phyloP scores from a whole-genome alignment of 2,797 vertebrate genomes.

The Pampus argenteus region DNA sequence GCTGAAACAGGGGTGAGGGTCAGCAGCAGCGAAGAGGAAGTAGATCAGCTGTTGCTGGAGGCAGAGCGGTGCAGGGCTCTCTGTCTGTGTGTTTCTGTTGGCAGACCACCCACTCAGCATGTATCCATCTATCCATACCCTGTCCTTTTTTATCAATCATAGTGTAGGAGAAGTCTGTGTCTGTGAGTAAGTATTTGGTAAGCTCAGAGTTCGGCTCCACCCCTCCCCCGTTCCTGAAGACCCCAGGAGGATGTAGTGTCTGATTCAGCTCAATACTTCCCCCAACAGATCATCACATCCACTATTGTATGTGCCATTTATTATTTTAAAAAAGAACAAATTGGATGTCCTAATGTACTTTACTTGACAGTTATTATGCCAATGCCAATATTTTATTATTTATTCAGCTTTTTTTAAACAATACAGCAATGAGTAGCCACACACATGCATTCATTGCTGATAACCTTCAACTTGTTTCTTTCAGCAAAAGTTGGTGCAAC shows the following conservation, averaged over 20 bases:
- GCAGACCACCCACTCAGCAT: constrained; percentile 57
- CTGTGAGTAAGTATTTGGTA: constrained; percentile 65
- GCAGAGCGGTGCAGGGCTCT: background rate
- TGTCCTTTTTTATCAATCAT: constrained; percentile 57
- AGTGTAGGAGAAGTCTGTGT: constrained; percentile 61
- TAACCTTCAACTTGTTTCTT: background rate
- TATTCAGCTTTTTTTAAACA: background rate
- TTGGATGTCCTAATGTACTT: background rate
- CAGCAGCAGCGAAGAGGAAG: constrained; percentile 31
- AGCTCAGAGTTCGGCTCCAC: constrained; percentile 46
- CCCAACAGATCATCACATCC: constrained; percentile 50
- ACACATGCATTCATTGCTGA: background rate
- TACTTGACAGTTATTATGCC: background rate
- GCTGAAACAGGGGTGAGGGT: constrained; percentile 47
- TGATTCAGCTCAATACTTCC: constrained; percentile 61
- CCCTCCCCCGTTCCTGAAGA: constrained; percentile 32
- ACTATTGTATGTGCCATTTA: no score
- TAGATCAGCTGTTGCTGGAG: constrained; percentile 40
- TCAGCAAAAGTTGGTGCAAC: background rate
- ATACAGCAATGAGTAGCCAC: background rate
- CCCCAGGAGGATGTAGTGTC: constrained; percentile 34
- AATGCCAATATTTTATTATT: constrained; percentile 2
- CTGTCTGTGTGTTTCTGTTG: constrained; percentile 45
- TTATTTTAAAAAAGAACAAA: background rate
- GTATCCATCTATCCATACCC: constrained; percentile 46